phyloP scores from a whole-genome alignment of 2,797 vertebrate genomes.

The Miichthys miiuy region DNA sequence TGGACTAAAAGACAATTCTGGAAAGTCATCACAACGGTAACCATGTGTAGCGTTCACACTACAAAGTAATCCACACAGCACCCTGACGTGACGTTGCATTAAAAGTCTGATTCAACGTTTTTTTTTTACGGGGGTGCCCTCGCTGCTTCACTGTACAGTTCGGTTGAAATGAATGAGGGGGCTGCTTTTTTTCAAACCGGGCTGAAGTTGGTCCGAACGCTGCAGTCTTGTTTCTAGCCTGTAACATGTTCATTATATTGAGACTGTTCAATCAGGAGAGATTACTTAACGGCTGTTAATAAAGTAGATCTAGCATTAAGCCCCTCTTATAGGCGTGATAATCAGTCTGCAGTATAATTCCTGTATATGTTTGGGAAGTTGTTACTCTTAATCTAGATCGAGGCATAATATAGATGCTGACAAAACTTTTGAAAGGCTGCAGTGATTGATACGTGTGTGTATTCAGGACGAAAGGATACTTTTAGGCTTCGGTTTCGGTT shows the following conservation, averaged over 20 bases:
- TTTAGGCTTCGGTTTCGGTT: constrained; percentile 18
- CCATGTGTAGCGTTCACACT: background rate
- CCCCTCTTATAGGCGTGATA: constrained; percentile 11
- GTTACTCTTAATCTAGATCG: constrained; percentile 9
- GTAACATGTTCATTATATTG: background rate
- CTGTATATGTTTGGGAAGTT: background rate
- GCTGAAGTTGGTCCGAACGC: background rate
- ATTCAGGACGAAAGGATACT: background rate
- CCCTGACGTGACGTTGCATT: background rate
- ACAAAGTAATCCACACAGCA: background rate
- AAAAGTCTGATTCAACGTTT: background rate
- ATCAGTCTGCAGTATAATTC: constrained; percentile 24
- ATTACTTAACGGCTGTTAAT: constrained; percentile 18
- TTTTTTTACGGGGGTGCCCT: background rate
- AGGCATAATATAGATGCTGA: background rate
- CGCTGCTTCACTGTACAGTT: background rate
- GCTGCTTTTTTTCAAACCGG: background rate
- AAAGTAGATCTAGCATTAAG: constrained; percentile 39
- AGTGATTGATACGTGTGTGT: background rate
- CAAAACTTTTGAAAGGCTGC: background rate
- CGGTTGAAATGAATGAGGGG: background rate
- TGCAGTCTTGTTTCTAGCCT: background rate
- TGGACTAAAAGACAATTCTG: background rate
- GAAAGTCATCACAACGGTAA: background rate
- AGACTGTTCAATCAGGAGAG: constrained; percentile 7